A percentile compares a stretch with the other conserved stretches of the same genome.
Evolutionary conservation across 1,140 invertebrate species (phyloP).

Genomic region (Drosophila melanogaster): DNA sequence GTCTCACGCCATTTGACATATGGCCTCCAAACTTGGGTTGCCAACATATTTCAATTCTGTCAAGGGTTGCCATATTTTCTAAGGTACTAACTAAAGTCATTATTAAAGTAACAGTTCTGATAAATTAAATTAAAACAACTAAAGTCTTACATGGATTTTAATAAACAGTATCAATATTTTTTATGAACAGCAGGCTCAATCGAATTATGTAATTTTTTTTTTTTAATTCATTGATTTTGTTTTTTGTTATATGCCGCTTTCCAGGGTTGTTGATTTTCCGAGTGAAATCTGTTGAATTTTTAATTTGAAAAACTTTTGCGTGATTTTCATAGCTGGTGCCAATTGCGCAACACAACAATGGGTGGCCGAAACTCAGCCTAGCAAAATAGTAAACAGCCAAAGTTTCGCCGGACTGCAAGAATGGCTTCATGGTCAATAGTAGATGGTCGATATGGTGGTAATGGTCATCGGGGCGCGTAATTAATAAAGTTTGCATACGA

Average conservation of each 20-base stretch:
- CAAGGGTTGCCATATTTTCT: too few relatives aligned
- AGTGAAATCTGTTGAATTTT: conserved; percentile 51
- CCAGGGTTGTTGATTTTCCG: conserved; percentile 12
- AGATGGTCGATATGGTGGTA: background rate
- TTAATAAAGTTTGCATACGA: conserved; percentile 75
- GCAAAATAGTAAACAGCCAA: conserved; percentile 53
- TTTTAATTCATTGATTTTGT: conserved; percentile 14
- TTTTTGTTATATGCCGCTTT: conserved; percentile 19
- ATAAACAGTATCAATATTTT: background rate
- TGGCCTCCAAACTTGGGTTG: background rate
- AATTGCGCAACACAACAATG: conserved; percentile 5
- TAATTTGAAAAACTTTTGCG: conserved; percentile 65
- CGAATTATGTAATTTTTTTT: background rate
- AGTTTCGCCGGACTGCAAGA: conserved; percentile 30
- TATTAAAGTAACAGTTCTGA: too few relatives aligned
- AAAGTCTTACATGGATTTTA: background rate
- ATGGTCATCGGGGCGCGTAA: conserved; percentile 63
- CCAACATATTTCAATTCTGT: background rate
- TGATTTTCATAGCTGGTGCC: conserved; percentile 25
- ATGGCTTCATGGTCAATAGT: background rate
- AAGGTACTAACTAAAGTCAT: too few relatives aligned
- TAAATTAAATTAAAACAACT: too few relatives aligned
- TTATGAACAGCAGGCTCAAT: background rate
- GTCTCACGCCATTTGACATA: background rate
- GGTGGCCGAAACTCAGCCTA: conserved; percentile 22